phyloP scores from a whole-genome alignment of 1,140 invertebrate species.

The Drosophila varians region DNA sequence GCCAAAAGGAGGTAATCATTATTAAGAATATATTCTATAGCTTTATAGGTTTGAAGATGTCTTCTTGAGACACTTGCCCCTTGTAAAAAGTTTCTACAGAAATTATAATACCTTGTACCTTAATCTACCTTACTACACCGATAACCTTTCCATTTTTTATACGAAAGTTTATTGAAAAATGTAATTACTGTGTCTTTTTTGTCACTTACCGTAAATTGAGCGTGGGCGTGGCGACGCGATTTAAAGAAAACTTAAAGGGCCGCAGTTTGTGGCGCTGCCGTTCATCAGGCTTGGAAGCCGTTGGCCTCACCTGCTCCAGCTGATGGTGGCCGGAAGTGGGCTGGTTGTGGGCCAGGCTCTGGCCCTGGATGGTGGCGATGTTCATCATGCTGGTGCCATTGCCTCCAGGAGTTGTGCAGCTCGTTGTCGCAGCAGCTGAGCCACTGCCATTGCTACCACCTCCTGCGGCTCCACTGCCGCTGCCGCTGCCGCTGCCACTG shows the following conservation, averaged over 20 bases:
- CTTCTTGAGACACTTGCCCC: too few relatives aligned
- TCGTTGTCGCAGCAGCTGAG: slow-evolving; percentile 72
- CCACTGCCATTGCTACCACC: slow-evolving; percentile 65
- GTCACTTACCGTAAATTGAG: slow-evolving; percentile 86
- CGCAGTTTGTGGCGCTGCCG: slow-evolving; percentile 86
- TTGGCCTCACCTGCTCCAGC: slow-evolving; percentile 33
- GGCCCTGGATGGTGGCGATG: slow-evolving; percentile 63
- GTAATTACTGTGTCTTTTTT: slow-evolving; percentile 7
- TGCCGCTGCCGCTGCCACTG: slow-evolving; percentile 1
- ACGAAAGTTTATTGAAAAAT: background rate
- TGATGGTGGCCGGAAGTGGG: slow-evolving; percentile 35
- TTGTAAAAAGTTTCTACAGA: too few relatives aligned
- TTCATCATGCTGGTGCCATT: slow-evolving; percentile 41
- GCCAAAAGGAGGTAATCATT: too few relatives aligned
- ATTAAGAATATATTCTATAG: too few relatives aligned
- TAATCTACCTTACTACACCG: too few relatives aligned
- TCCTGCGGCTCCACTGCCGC: background rate
- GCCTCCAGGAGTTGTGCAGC: slow-evolving; percentile 53
- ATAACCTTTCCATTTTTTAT: background rate
- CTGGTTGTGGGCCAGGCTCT: slow-evolving; percentile 8
- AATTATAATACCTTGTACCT: too few relatives aligned
- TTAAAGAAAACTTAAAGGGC: slow-evolving; percentile 88
- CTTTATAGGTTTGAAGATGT: too few relatives aligned
- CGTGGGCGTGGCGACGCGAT: slow-evolving; percentile 86
- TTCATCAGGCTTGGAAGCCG: slow-evolving; percentile 84